These are phyloP conservation scores for Pocillopora grandis DNA, from an alignment of 92 coral and sea anemone species.

Conservation along the genomic window DNA sequence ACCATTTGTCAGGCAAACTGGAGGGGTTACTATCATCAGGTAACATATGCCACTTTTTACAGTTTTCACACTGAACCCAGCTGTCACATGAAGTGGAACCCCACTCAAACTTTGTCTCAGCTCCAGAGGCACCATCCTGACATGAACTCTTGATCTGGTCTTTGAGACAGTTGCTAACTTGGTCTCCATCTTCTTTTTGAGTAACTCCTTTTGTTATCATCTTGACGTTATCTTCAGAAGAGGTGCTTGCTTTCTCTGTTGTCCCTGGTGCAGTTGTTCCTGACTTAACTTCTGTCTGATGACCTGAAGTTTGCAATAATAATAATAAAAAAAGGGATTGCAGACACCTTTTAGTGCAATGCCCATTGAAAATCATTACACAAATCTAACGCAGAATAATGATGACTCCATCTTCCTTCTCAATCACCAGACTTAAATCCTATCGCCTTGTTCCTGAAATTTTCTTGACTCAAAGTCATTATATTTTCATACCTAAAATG, in stretches of 20 bases:
- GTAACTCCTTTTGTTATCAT: background rate
- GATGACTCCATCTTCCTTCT: background rate
- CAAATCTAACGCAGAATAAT: background rate
- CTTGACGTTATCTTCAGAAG: background rate
- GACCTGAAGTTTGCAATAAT: background rate
- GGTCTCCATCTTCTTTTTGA: background rate
- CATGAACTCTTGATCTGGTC: background rate
- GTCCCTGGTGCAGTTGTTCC: background rate
- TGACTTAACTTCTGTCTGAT: background rate
- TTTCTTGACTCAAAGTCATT: no score
- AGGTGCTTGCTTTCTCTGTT: background rate
- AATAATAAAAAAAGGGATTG: no score
- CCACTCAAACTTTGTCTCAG: conserved; percentile 3
- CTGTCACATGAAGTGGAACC: conserved; percentile 30
- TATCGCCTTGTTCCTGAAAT: no score
- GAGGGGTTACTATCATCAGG: conserved; percentile 60
- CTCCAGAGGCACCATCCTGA: background rate
- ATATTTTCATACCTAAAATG: no score
- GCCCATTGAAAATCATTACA: no score
- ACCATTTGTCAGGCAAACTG: conserved; percentile 78
- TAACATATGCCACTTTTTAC: conserved; percentile 73
- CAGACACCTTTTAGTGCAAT: no score
- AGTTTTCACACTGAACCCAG: conserved; percentile 82
- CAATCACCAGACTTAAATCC: no score
- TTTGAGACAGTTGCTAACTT: background rate